phyloP scores from a whole-genome alignment of 2,113 vertebrate genomes.

The Sphyrna mokarran region DNA sequence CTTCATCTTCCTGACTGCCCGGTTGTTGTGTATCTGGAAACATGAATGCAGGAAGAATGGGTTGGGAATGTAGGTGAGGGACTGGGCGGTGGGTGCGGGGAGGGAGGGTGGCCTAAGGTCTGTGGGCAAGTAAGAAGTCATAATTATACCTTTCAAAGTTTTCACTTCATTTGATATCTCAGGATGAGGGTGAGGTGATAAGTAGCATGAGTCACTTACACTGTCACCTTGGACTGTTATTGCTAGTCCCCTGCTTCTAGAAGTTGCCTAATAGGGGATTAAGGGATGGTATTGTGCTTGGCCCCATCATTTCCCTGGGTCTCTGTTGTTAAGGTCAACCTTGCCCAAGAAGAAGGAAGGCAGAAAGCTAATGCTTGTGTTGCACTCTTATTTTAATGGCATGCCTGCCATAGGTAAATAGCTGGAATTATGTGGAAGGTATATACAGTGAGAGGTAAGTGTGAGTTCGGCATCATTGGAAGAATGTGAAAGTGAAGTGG shows the following conservation, averaged over 20 bases:
- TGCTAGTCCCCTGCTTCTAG: not conserved
- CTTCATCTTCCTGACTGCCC: not conserved
- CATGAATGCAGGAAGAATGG: not conserved
- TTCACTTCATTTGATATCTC: not conserved
- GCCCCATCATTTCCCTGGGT: not conserved
- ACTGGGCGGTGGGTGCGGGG: too few species aligned
- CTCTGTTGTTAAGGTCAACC: not conserved
- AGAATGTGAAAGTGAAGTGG: not conserved
- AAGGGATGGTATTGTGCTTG: not conserved
- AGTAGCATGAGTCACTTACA: not conserved
- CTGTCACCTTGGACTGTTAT: not conserved
- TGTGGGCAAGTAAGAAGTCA: not conserved
- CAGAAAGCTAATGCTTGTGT: not conserved
- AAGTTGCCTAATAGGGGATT: not conserved
- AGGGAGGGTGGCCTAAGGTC: too few species aligned
- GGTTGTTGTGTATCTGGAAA: not conserved
- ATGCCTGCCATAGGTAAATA: not conserved
- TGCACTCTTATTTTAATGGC: not conserved
- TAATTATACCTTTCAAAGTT: not conserved
- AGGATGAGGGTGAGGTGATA: not conserved
- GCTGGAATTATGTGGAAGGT: not conserved
- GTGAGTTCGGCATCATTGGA: not conserved
- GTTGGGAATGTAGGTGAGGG: too few species aligned
- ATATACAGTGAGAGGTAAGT: not conserved
- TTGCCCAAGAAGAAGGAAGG: not conserved